These are phyloP conservation scores for Deilephila elpenor DNA, from an alignment of 2,888 invertebrate species.

Conservation along the genomic window DNA sequence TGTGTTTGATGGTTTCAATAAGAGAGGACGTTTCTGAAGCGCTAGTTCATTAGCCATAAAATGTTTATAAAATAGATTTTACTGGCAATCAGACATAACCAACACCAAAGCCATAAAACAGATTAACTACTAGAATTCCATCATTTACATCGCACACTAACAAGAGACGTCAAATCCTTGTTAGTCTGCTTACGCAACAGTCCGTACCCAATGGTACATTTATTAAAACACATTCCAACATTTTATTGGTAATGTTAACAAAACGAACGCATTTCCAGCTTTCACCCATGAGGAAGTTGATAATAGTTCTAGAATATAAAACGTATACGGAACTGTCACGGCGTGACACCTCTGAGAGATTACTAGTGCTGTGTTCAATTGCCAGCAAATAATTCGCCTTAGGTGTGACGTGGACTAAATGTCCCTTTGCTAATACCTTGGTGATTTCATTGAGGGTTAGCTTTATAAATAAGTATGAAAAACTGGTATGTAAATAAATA, in stretches of 20 bases:
- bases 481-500: no score
- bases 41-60: no score
- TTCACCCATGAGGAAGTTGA: conserved; percentile 21
- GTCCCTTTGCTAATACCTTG: no score
- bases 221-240: conserved; percentile 16
- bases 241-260: conserved; percentile 12
- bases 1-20: no score
- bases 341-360: neutral
- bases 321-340: conserved; percentile 5
- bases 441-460: no score
- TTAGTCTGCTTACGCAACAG: neutral
- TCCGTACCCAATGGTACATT: neutral
- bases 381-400: neutral
- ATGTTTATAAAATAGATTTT: no score
- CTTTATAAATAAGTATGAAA: no score
- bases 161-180: neutral
- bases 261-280: conserved; percentile 4
- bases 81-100: neutral
- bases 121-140: no score
- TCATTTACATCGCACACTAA: no score
- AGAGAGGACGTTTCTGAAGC: no score
- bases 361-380: neutral
- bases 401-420: neutral
- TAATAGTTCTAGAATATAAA: conserved; percentile 1
- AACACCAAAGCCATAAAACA: neutral